Evolutionary conservation across 2,888 invertebrate genomes (phyloP), one percentile per base, ranked within the genome.

Genomic region (Coelinius sp.): DNA sequence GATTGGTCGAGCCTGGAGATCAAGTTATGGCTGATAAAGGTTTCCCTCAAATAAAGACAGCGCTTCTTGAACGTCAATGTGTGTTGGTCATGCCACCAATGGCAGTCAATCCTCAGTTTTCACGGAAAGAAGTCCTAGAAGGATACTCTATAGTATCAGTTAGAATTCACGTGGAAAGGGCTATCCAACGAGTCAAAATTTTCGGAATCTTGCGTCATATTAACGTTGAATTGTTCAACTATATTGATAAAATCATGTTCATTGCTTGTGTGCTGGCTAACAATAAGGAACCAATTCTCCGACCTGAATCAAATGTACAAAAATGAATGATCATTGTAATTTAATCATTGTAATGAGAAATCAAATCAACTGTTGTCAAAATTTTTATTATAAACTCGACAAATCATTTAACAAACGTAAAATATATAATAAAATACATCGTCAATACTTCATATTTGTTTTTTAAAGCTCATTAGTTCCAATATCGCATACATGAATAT

Each of bases 1-100:
- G 74, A 24, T 70, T 75, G 8, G 74, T 76, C 8, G 69, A 77
- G 69, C 46, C 73, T n/a, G 73, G 68, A 2, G 78, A 78, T 65
- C 52, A 64, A 3, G 73, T 76, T 35, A 53, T 77, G 22, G 73
- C 76, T 20, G 73, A 73, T 22, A 75, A 76, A 25, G 66, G 59
- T 44, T 73, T 76, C 22, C 71, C 71, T 64, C 41, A 73, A 14
- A 63, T 75, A 71, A 74, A 68, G 17, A 41, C 12, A 41, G 41
- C 41, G 7, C 41, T 41, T 8, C 41, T 41, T 41, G 41, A 41
- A 41, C 8, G 41, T 2, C 67, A 78, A n/a, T 73, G 68, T 65
- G 22, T 64, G 8, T 63, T 76, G 35, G 65, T 77, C 27, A 77
- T 76, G 74, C 78, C 79, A 17, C 75, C 78, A 63, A 75, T 77